Conservation (phyloP, 2,113 vertebrate genomes). For the Siphamia tubifer region DNA sequence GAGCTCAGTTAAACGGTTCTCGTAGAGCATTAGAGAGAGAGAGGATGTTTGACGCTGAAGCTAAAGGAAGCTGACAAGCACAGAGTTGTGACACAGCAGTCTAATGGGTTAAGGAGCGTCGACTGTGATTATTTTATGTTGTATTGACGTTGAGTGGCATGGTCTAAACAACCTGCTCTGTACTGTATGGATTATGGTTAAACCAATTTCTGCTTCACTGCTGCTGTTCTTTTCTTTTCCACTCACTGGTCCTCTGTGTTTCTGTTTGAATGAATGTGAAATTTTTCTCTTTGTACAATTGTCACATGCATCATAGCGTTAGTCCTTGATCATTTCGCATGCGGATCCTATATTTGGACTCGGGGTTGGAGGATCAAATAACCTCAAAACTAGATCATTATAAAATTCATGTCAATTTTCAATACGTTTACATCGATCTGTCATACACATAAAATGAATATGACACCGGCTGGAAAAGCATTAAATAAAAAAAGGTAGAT, state of each 20-base stretch:
- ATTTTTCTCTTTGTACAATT: neutral
- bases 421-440: too few relatives aligned
- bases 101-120: slow-evolving; percentile 33
- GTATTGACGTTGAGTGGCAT: slow-evolving; percentile 29
- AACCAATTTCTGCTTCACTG: slow-evolving; percentile 18
- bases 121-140: neutral
- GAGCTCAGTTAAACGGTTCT: slow-evolving; percentile 52
- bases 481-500: too few relatives aligned
- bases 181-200: slow-evolving; percentile 12
- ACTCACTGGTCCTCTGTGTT: neutral
- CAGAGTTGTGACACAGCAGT: slow-evolving; percentile 14
- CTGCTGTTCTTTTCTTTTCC: slow-evolving; percentile 10
- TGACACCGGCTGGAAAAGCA: too few relatives aligned
- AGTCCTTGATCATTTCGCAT: slow-evolving; percentile 1
- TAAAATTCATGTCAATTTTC: too few relatives aligned
- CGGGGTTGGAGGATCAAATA: too few relatives aligned
- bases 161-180: slow-evolving; percentile 20
- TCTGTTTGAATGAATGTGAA: neutral
- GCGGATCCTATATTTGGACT: too few relatives aligned
- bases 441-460: too few relatives aligned
- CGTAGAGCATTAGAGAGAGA: slow-evolving; percentile 14
- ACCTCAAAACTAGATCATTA: too few relatives aligned
- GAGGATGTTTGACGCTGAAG: slow-evolving; percentile 30
- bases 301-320: neutral
- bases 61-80: slow-evolving; percentile 53